These are phyloP conservation scores for Polypterus senegalus DNA, from an alignment of 2,113 vertebrate genomes.

Conservation along the genomic window DNA sequence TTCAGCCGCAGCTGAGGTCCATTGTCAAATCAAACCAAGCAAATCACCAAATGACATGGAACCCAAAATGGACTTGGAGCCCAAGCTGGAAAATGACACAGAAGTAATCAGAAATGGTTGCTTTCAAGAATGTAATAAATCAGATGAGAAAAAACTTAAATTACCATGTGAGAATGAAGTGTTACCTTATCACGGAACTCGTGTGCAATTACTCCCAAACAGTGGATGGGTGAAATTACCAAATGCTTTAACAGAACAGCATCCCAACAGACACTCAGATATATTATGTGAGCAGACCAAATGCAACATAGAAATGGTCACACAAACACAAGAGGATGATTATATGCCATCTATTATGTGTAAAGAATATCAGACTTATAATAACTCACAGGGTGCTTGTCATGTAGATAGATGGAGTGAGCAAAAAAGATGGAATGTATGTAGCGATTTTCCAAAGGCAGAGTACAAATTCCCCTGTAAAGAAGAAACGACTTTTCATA, in stretches of 20 bases:
- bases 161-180: conserved; percentile 21
- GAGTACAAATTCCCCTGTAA: conserved; percentile 36
- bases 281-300: conserved; percentile 23
- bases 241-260: conserved; percentile 15
- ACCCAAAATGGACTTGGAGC: conserved; percentile 25
- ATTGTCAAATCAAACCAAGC: conserved; percentile 23
- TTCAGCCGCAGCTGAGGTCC: conserved; percentile 9
- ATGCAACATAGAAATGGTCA: conserved; percentile 4
- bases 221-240: conserved; percentile 33
- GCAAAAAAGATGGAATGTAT: conserved; percentile 21
- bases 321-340: conserved; percentile 22
- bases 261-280: conserved; percentile 17
- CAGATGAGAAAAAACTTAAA: conserved; percentile 25
- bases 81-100: conserved; percentile 21
- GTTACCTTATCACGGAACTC: conserved; percentile 16
- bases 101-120: conserved; percentile 12
- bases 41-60: conserved; percentile 20
- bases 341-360: conserved; percentile 13
- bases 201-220: conserved; percentile 28
- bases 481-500: conserved; percentile 39
- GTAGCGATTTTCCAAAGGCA: conserved; percentile 28
- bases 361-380: conserved; percentile 20
- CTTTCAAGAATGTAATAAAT: conserved; percentile 29
- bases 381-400: conserved; percentile 24
- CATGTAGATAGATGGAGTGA: conserved; percentile 26